phyloP scores from a whole-genome alignment of 1,140 invertebrate species.

The Zaprionus davidi region DNA sequence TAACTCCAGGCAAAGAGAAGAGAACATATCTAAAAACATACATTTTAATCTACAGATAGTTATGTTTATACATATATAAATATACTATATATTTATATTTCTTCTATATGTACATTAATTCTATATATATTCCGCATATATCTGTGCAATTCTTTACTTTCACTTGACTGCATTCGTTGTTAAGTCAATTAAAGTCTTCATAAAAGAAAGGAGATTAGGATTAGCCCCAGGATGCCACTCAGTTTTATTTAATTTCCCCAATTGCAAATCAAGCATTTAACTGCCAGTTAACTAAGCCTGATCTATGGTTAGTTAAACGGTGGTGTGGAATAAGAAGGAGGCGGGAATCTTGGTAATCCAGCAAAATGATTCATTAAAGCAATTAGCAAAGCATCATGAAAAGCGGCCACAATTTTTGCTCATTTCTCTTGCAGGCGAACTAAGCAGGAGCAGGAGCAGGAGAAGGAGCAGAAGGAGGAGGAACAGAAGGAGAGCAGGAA shows the following conservation, averaged over 20 bases:
- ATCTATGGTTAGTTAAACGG: constrained; percentile 15
- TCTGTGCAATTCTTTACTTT: too few relatives aligned
- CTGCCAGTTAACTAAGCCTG: background rate
- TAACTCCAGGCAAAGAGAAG: too few relatives aligned
- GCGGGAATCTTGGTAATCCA: background rate
- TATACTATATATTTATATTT: too few relatives aligned
- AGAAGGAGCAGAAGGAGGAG: background rate
- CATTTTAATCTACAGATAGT: too few relatives aligned
- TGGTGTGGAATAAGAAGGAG: background rate
- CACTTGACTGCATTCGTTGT: too few relatives aligned
- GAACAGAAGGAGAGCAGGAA: background rate
- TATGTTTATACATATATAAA: too few relatives aligned
- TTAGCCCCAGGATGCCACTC: too few relatives aligned
- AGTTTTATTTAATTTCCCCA: constrained; percentile 1
- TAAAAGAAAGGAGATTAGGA: too few relatives aligned
- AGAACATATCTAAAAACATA: too few relatives aligned
- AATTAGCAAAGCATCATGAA: constrained; percentile 54
- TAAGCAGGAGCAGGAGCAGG: background rate
- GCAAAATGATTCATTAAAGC: constrained; percentile 66
- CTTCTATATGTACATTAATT: too few relatives aligned
- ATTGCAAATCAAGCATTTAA: constrained; percentile 7
- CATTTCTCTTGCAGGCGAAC: constrained; percentile 56
- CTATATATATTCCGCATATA: too few relatives aligned
- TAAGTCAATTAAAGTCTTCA: too few relatives aligned
- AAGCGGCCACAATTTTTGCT: constrained; percentile 39